These are phyloP conservation scores for Chiloscyllium plagiosum DNA, from an alignment of 2,113 vertebrate genomes.

Conservation along the genomic window DNA sequence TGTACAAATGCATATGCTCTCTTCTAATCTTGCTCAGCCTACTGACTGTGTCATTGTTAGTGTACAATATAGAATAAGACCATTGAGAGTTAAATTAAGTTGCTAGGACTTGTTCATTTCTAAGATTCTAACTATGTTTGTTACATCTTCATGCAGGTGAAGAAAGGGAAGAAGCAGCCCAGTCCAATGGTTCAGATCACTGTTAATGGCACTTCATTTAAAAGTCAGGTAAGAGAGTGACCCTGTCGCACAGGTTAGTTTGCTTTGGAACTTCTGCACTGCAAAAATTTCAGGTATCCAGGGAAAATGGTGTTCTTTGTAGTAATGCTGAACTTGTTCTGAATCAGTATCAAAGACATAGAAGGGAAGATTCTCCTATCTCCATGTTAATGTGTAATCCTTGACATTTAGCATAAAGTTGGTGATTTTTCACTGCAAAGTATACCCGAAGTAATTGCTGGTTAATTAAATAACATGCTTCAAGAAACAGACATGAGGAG, in stretches of 20 bases:
- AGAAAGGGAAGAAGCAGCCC: slow-evolving; percentile 74
- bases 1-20: neutral
- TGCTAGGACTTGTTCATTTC: neutral
- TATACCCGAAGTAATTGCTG: neutral
- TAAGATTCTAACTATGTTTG: slow-evolving; percentile 12
- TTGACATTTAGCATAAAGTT: neutral
- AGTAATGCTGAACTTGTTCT: neutral
- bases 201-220: slow-evolving; percentile 58
- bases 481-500: neutral
- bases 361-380: neutral
- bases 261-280: neutral
- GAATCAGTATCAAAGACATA: neutral
- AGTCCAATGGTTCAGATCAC: slow-evolving; percentile 61
- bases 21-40: neutral
- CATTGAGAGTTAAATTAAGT: neutral
- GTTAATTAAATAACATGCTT: neutral
- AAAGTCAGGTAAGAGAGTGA: slow-evolving; percentile 66
- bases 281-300: neutral
- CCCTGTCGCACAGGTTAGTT: neutral
- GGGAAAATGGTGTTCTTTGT: neutral
- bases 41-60: slow-evolving; percentile 21
- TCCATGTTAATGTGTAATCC: neutral
- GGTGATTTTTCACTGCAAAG: neutral
- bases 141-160: slow-evolving; percentile 58
- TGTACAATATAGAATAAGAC: neutral